Conservation (phyloP, 2,113 vertebrate species). For the Pygathrix nemaeus region DNA sequence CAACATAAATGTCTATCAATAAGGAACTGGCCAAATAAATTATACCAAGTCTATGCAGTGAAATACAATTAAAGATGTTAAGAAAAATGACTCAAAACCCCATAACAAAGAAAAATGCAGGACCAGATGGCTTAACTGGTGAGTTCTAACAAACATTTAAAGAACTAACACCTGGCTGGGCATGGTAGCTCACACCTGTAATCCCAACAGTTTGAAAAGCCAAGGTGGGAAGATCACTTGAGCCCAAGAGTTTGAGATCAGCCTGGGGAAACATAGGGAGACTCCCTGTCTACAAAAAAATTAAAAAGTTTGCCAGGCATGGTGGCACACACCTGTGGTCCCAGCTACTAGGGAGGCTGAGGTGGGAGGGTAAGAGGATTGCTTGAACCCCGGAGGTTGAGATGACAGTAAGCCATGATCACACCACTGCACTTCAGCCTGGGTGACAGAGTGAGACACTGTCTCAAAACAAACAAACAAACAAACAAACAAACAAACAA, state of each 20-base stretch:
- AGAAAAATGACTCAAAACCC: not conserved
- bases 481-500: too few species aligned
- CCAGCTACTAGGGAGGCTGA: not conserved
- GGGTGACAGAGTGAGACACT: not conserved
- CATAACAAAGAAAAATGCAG: not conserved
- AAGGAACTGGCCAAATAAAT: not conserved
- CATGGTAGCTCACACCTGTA: not conserved
- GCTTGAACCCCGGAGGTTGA: not conserved
- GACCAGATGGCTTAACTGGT: not conserved
- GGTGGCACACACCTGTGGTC: not conserved
- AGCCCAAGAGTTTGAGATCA: not conserved
- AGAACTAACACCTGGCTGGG: not conserved
- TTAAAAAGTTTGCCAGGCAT: not conserved
- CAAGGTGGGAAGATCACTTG: not conserved
- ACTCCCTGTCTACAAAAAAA: not conserved
- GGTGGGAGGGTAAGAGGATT: not conserved
- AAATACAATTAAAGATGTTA: slow-evolving; percentile 27
- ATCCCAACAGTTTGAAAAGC: not conserved
- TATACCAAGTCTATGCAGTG: not conserved
- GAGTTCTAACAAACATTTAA: slow-evolving; percentile 8
- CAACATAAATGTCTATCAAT: not conserved
- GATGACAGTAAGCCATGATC: not conserved
- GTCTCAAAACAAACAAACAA: not conserved
- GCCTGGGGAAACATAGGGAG: not conserved
- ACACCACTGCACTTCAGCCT: not conserved